Base-by-base conservation (phyloP, 2,797 vertebrate species). In the Siniperca undulata region DNA sequence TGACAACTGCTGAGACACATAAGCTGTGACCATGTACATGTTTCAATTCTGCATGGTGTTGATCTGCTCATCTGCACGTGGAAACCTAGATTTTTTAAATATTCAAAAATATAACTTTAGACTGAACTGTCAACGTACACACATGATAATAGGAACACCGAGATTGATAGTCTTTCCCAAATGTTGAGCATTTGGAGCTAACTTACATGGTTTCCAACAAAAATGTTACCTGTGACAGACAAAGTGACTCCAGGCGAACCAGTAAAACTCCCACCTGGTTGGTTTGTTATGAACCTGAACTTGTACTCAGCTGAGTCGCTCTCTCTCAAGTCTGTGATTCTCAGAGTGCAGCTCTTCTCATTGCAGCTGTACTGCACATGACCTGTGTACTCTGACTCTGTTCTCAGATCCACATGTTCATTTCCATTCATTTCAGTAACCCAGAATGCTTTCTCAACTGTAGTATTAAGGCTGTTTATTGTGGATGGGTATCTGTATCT, bases 201-300 rank as follows among this genome's bases (percentile, higher is more conserved):
- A 27, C 27, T 27, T 27, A 27, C 27, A 27, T 27, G 27, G 27
- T 27, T 27, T 27, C 27, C 27, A 27, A 27, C 27, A 27, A 27
- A 30, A 58, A 27, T 12, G 2, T 58, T 78, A 87, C 86, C 84
- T 82, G 61, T 65, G 34, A 91, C 80, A 24, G 48, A 13, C 77
- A 92, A 10, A 36, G 3, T 48, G 38, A 88, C 84, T 61, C 89
- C 87, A 73, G 76, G 64, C 3, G 0, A 2, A 46, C 38, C 62
- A 55, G 11, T 7, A 7, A 2, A 27, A 19, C 0, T 7, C 5
- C 56, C 12, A 1, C 0, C 11, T 36, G 0, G 1, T 0, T 13
- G 11, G 55, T 62, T 40, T 36, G 81, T 81, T 11, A 2, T 44
- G 1, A 86, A 24, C 4, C n/a, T 76, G 55, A 86, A 82, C 19